Conservation (phyloP, 1,140 invertebrate genomes). For the Holotrichia oblita region DNA sequence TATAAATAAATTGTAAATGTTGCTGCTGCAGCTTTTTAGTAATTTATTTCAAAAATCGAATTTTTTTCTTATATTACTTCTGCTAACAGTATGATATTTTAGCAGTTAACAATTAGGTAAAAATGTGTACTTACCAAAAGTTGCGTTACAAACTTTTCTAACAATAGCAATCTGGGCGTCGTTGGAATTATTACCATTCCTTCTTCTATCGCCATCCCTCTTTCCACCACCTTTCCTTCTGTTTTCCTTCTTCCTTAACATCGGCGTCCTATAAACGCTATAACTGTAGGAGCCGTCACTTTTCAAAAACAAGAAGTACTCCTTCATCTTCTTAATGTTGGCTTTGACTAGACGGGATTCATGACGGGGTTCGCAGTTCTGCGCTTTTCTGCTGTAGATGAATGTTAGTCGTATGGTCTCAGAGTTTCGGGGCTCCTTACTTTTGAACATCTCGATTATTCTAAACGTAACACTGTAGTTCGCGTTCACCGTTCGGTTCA, state of each 20-base stretch:
- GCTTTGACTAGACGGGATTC: slow-evolving; percentile 53
- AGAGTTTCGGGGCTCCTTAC: slow-evolving; percentile 42
- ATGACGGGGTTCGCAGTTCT: slow-evolving; percentile 49
- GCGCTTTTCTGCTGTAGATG: slow-evolving; percentile 45
- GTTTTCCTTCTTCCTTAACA: slow-evolving; percentile 22
- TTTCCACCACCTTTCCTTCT: slow-evolving; percentile 23
- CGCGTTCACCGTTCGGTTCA: slow-evolving; percentile 46
- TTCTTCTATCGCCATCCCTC: not conserved
- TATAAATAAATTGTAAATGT: not conserved
- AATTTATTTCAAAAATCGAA: too few species aligned
- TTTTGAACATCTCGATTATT: slow-evolving; percentile 51
- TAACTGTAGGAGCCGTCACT: slow-evolving; percentile 53
- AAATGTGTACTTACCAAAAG: slow-evolving; percentile 47
- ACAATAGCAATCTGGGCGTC: slow-evolving; percentile 38
- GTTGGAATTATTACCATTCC: slow-evolving; percentile 38
- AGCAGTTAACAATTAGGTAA: not conserved
- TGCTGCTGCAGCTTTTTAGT: too few species aligned
- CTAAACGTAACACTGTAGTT: slow-evolving; percentile 52
- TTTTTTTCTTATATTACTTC: too few species aligned
- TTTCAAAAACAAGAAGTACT: slow-evolving; percentile 58
- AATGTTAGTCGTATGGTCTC: slow-evolving; percentile 50
- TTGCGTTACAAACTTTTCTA: slow-evolving; percentile 42
- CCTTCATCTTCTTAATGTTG: slow-evolving; percentile 51
- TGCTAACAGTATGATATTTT: not conserved
- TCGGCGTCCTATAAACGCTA: slow-evolving; percentile 49